Percentiles rank a stretch among this genome's conserved stretches.
These are phyloP conservation scores for Pomacea maculata DNA, from an alignment of 1,140 invertebrate genomes.

Conservation along the genomic window DNA sequence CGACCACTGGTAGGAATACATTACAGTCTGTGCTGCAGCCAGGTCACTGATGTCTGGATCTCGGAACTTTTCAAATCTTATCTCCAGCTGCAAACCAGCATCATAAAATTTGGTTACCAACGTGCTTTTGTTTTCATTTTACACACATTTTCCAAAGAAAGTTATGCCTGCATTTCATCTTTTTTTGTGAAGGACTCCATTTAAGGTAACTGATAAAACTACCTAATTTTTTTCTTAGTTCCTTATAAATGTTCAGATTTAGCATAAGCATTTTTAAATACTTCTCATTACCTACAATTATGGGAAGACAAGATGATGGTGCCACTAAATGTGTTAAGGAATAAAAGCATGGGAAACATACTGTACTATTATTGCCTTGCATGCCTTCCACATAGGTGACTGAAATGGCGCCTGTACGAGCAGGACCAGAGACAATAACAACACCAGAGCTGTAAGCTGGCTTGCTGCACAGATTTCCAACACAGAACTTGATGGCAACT, in stretches of 20 bases:
- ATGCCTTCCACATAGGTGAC: slow-evolving; percentile 11
- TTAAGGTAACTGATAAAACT: no score
- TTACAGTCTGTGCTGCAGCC: slow-evolving; percentile 7
- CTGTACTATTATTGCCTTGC: not conserved
- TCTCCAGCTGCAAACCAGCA: slow-evolving; percentile 20
- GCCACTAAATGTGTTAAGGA: not conserved
- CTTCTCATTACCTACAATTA: no score
- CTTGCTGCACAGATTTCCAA: slow-evolving; percentile 25
- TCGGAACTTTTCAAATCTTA: slow-evolving; percentile 25
- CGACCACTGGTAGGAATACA: slow-evolving; percentile 35
- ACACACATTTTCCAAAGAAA: not conserved
- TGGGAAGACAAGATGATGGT: no score
- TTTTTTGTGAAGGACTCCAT: not conserved
- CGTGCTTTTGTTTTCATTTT: not conserved
- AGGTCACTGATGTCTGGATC: slow-evolving; percentile 29
- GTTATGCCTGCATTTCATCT: not conserved
- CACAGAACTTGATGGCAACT: slow-evolving; percentile 34
- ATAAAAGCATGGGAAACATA: not conserved
- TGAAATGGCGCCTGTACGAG: slow-evolving; percentile 29
- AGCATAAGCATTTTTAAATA: no score
- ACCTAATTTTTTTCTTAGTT: no score
- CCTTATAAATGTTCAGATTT: no score
- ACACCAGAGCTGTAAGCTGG: slow-evolving; percentile 40
- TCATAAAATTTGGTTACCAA: not conserved
- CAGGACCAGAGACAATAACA: slow-evolving; percentile 24